These are phyloP conservation scores for Steatornis caripensis DNA, from an alignment of 2,113 vertebrate genomes.

Conservation along the genomic window DNA sequence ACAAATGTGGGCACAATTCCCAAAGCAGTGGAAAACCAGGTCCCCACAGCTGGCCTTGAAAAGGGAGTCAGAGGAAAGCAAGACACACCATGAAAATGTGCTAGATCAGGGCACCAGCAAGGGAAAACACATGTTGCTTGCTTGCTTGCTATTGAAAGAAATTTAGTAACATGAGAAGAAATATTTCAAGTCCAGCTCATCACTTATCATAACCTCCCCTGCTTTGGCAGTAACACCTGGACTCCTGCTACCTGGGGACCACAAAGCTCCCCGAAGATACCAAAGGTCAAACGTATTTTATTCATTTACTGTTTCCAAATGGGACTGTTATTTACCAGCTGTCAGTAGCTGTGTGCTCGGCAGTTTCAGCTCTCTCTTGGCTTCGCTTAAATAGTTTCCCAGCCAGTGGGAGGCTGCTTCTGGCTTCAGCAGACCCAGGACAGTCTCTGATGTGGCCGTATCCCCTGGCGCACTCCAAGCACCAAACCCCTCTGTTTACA, in stretches of 20 bases:
- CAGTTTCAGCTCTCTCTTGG: neutral
- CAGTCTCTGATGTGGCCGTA: neutral
- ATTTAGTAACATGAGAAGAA: neutral
- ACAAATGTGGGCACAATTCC: neutral
- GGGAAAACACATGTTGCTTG: neutral
- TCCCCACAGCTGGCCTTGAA: neutral
- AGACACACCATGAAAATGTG: accelerated
- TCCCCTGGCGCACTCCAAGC: neutral
- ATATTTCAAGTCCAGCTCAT: neutral
- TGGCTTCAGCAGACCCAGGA: neutral
- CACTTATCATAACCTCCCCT: neutral
- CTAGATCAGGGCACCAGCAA: neutral
- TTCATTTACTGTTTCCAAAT: neutral
- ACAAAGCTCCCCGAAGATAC: neutral
- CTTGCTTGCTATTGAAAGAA: neutral
- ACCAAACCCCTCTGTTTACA: neutral
- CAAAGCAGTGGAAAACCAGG: neutral
- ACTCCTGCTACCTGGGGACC: neutral
- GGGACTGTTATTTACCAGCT: neutral
- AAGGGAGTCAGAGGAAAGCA: neutral
- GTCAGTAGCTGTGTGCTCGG: accelerated
- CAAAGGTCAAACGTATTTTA: neutral
- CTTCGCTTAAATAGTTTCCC: neutral
- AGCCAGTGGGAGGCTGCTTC: neutral
- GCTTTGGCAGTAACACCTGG: neutral